These are phyloP conservation scores for Fistularia tabacaria DNA, from an alignment of 2,797 vertebrate species.

Conservation along the genomic window DNA sequence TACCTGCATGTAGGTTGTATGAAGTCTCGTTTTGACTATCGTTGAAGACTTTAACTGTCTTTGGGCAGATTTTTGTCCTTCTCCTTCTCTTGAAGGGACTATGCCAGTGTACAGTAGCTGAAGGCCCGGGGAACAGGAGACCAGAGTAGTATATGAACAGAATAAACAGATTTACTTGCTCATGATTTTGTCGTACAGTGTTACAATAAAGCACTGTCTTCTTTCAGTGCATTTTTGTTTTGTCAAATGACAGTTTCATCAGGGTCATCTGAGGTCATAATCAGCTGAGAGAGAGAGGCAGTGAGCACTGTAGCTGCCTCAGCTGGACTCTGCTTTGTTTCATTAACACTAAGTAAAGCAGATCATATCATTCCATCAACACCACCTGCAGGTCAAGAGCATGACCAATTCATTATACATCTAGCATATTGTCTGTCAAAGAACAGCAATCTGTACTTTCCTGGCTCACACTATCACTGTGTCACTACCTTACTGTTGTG, in stretches of 20 bases:
- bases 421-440: conserved; percentile 36
- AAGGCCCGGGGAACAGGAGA: conserved; percentile 31
- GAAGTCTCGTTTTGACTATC: conserved; percentile 18
- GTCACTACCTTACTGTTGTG: conserved; percentile 45
- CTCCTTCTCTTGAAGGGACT: too few relatives aligned
- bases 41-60: conserved; percentile 20
- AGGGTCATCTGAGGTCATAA: conserved; percentile 53
- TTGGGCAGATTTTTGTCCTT: neutral
- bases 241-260: conserved; percentile 22
- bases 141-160: conserved; percentile 8
- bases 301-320: conserved; percentile 45
- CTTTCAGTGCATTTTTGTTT: conserved; percentile 17
- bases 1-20: conserved; percentile 11
- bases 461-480: conserved; percentile 38
- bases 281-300: conserved; percentile 40
- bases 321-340: conserved; percentile 57
- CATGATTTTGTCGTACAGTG: too few relatives aligned
- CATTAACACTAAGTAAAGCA: conserved; percentile 61
- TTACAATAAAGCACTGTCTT: too few relatives aligned
- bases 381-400: conserved; percentile 52
- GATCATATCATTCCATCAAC: conserved; percentile 60
- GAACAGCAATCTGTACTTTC: conserved; percentile 49
- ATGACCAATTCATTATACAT: conserved; percentile 33
- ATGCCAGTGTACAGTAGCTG: neutral
- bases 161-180: too few relatives aligned